Conservation (phyloP, 2,888 invertebrate species). For the Lamproptera curius region DNA sequence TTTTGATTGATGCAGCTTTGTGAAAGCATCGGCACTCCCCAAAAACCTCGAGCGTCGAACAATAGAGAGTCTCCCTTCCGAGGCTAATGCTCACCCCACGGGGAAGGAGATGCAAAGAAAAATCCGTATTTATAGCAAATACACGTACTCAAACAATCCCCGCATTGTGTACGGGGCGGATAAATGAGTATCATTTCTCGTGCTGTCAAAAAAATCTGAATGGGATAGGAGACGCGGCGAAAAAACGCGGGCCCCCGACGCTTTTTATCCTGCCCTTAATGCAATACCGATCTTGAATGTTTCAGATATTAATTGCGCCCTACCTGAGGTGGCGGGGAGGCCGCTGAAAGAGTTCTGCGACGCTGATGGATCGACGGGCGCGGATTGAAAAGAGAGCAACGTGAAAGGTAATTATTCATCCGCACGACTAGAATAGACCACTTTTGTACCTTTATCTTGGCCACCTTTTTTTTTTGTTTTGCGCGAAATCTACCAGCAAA, state of each 20-base stretch:
- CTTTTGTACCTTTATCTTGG: slow-evolving; percentile 76
- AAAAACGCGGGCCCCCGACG: slow-evolving; percentile 68
- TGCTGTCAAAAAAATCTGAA: slow-evolving; percentile 79
- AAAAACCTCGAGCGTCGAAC: slow-evolving; percentile 73
- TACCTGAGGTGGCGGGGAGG: slow-evolving; percentile 71
- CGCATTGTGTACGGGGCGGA: slow-evolving; percentile 79
- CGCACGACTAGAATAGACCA: slow-evolving; percentile 75
- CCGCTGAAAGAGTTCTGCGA: slow-evolving; percentile 74
- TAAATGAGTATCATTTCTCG: slow-evolving; percentile 79
- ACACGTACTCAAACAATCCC: slow-evolving; percentile 78
- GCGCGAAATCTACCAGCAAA: slow-evolving; percentile 77
- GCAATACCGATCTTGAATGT: slow-evolving; percentile 78
- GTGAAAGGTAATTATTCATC: slow-evolving; percentile 78
- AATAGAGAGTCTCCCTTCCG: slow-evolving; percentile 66
- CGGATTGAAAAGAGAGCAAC: slow-evolving; percentile 76
- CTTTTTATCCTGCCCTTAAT: slow-evolving; percentile 75
- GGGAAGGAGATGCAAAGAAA: slow-evolving; percentile 76
- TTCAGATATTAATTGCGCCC: slow-evolving; percentile 74
- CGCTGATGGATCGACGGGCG: slow-evolving; percentile 72
- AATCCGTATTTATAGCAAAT: slow-evolving; percentile 79
- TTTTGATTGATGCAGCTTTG: slow-evolving; percentile 74
- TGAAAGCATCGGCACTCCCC: slow-evolving; percentile 72
- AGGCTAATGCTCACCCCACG: slow-evolving; percentile 74
- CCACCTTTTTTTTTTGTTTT: slow-evolving; percentile 37
- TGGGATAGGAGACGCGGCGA: slow-evolving; percentile 74